phyloP scores from a whole-genome alignment of 2,888 invertebrate genomes.

The Xanthia togata region DNA sequence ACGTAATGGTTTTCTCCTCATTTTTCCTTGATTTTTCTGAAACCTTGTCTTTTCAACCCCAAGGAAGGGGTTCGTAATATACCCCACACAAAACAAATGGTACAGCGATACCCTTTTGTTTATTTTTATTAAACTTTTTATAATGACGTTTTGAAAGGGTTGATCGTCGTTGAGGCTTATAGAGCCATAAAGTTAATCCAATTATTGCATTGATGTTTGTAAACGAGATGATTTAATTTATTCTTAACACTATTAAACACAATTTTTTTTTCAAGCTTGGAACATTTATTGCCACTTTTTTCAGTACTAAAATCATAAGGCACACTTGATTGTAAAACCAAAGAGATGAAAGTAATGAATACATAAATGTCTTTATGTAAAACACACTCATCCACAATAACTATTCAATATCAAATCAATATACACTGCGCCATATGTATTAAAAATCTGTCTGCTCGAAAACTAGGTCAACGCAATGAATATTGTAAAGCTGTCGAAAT shows the following conservation, averaged over 20 bases:
- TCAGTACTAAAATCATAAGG: neutral
- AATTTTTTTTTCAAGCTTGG: neutral
- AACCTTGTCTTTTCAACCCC: constrained; percentile 24
- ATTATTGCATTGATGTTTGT: constrained; percentile 45
- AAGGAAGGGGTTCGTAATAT: constrained; percentile 21
- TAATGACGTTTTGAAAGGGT: constrained; percentile 52
- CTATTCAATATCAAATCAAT: neutral
- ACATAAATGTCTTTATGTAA: neutral
- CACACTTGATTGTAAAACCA: neutral
- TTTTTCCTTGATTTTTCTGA: constrained; percentile 4
- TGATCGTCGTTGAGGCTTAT: constrained; percentile 24
- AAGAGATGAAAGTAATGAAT: neutral
- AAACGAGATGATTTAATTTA: constrained; percentile 23
- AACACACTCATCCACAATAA: neutral
- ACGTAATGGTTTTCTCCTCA: neutral
- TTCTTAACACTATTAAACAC: neutral
- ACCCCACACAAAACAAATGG: constrained; percentile 47
- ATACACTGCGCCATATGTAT: neutral
- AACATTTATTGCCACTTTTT: neutral
- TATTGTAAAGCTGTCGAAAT: constrained; percentile 40
- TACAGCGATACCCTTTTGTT: constrained; percentile 45
- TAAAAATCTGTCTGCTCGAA: neutral
- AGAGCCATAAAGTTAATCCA: constrained; percentile 43
- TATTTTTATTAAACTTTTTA: constrained; percentile 35
- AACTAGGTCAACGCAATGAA: constrained; percentile 46